phyloP scores from a whole-genome alignment of 2,113 vertebrate genomes.

The Otus sunia region DNA sequence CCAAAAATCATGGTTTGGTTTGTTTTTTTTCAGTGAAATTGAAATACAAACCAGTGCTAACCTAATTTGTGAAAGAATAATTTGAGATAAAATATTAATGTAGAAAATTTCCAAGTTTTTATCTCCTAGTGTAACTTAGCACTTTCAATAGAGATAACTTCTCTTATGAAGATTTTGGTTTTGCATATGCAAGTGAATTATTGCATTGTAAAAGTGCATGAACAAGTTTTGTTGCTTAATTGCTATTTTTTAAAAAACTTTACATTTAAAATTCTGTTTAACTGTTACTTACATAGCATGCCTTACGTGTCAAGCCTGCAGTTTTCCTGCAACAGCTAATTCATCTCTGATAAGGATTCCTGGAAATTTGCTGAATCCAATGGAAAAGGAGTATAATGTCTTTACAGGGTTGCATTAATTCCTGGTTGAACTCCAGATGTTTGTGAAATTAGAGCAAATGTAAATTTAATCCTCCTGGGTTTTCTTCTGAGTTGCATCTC shows the following conservation, averaged over 20 bases:
- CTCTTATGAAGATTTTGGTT: neutral
- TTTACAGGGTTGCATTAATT: neutral
- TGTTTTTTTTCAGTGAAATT: neutral
- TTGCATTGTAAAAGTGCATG: neutral
- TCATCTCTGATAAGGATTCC: neutral
- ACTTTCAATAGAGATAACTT: neutral
- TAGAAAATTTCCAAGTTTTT: neutral
- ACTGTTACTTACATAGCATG: neutral
- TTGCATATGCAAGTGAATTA: neutral
- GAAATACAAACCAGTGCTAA: neutral
- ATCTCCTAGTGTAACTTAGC: neutral
- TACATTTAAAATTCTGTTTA: neutral
- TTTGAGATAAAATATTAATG: neutral
- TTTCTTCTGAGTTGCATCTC: neutral
- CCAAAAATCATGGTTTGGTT: neutral
- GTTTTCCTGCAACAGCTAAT: neutral
- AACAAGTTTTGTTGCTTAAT: neutral
- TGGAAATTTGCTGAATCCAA: neutral
- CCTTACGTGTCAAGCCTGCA: neutral
- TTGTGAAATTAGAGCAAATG: slow-evolving; percentile 43
- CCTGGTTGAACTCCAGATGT: slow-evolving; percentile 24
- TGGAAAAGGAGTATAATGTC: neutral
- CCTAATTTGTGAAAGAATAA: neutral
- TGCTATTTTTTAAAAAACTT: neutral
- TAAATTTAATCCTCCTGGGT: slow-evolving; percentile 4